Percentiles rank a stretch among this genome's conserved stretches.
These are phyloP conservation scores for Ellobium chinense DNA, from an alignment of 2,888 invertebrate species.

Conservation along the genomic window DNA sequence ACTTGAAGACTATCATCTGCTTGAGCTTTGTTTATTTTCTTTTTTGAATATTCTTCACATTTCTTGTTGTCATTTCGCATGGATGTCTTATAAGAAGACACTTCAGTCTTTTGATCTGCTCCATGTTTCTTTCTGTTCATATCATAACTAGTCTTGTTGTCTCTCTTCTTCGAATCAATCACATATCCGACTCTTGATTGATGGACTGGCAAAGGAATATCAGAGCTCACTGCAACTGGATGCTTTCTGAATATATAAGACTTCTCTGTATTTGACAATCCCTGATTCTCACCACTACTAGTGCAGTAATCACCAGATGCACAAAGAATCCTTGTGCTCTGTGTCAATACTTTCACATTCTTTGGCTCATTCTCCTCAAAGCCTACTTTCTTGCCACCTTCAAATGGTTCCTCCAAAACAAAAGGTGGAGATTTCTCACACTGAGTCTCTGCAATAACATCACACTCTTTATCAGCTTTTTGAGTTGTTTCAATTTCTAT, in stretches of 20 bases:
- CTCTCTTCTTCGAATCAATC: background rate
- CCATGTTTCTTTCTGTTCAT: background rate
- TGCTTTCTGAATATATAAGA: constrained; percentile 18
- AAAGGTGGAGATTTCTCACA: constrained; percentile 8
- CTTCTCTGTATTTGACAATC: constrained; percentile 3
- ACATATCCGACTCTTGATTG: too few relatives aligned
- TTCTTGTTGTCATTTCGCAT: background rate
- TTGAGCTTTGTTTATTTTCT: background rate
- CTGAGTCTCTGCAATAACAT: constrained; percentile 33
- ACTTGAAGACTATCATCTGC: background rate
- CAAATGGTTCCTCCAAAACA: background rate
- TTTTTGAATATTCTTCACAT: background rate
- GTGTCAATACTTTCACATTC: background rate
- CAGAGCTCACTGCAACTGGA: background rate
- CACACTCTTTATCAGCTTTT: background rate
- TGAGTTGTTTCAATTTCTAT: constrained; percentile 5
- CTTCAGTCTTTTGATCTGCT: background rate
- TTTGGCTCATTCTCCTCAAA: background rate
- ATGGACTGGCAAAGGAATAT: background rate
- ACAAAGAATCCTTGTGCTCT: background rate
- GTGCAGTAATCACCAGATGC: background rate
- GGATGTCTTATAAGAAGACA: background rate
- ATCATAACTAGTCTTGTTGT: background rate
- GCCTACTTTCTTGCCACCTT: background rate
- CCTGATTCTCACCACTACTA: background rate